Evolutionary conservation across 2,888 invertebrate species (phyloP), one percentile per base, ranked within the genome.

Genomic region (Alsophila aescularia): DNA sequence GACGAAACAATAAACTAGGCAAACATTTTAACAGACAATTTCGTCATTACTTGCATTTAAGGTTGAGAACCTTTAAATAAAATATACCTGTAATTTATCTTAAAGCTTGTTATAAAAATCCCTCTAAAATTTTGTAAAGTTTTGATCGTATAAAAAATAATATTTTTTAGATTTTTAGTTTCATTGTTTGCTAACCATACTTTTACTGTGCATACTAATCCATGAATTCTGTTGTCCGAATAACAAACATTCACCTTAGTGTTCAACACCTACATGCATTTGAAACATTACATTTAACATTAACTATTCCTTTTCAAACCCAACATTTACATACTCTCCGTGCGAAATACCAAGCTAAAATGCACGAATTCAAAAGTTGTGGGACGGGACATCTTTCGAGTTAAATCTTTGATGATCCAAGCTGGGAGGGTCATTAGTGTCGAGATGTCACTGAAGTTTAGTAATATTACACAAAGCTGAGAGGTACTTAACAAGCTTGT

Each of bases 381-480:
- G 53, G 53, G 41, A 13, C 36, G 42, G 34, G 18, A 27, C 52
- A 47, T 45, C 52, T 24, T 47, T 53, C 41, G 16, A 32, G 42
- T 36, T 53, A 53, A 41, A 53, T 53, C 36, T 53, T 53, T 41
- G 47, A 47, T 52, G 44, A 44, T 32, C n/a, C 15, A 16, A 43
- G 37, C 27, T 43, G 45, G 29, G 24, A 29, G 21, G 37, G 52
- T 40, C 39, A 21, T 52, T 44, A 50, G 41, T 24, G 41, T 29
- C 29, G 35, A 14, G 18, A 34, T 35, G 34, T 49, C 34, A 24
- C 24, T 39, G 39, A 39, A 39, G 13, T 34, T 49, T 24, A 27
- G 40, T 13, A n/a, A 50, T 29, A 42, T 18, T 9, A 7, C 35
- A 7, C 13, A 41, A 7, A n/a, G 32, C 32, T 29, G 29, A 29